phyloP scores from a whole-genome alignment of 2,888 invertebrate species.

The Antheraea yamamai region DNA sequence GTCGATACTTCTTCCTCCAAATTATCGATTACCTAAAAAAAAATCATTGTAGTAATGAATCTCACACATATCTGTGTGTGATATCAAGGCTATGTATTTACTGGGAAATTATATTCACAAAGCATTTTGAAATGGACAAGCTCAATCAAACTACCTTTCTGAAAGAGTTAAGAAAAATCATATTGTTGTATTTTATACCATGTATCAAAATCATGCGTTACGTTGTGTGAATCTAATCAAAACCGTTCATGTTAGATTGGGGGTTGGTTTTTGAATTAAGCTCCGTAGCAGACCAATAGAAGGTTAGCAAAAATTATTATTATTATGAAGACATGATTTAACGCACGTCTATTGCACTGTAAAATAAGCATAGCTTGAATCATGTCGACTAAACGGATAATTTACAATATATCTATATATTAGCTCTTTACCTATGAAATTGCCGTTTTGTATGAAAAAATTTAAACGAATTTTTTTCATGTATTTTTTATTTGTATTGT shows the following conservation, averaged over 20 bases:
- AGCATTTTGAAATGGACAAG: background rate
- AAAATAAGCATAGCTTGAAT: too few species aligned
- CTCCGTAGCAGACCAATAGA: background rate
- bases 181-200: background rate
- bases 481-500: too few species aligned
- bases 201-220: background rate
- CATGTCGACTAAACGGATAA: too few species aligned
- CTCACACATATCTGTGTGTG: too few species aligned
- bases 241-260: background rate
- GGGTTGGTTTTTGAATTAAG: background rate
- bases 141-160: background rate
- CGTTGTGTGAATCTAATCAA: background rate
- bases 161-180: background rate
- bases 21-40: constrained; percentile 66
- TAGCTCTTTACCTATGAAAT: too few species aligned
- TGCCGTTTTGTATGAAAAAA: too few species aligned
- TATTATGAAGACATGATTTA: too few species aligned
- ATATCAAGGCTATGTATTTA: too few species aligned
- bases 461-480: too few species aligned
- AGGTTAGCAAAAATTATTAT: background rate
- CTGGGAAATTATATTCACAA: constrained; percentile 6
- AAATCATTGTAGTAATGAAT: background rate
- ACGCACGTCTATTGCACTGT: too few species aligned
- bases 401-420: too few species aligned
- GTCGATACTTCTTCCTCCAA: constrained; percentile 55